A percentile compares a stretch with the other conserved stretches of the same genome.
phyloP scores from a whole-genome alignment of 2,797 vertebrate species.

The Microcaecilia unicolor region DNA sequence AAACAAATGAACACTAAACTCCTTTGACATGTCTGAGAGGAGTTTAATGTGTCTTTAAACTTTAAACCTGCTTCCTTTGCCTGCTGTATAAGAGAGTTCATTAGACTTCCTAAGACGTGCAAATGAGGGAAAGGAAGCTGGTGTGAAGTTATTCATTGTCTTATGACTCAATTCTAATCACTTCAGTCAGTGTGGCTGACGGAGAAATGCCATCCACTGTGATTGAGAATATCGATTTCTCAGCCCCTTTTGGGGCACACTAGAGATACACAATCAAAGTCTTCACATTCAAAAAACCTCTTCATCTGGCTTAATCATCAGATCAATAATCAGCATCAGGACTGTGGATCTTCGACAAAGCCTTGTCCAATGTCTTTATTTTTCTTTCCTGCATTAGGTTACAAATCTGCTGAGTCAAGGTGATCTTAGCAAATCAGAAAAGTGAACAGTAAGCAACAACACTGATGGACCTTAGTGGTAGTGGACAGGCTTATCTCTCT shows the following conservation, averaged over 20 bases:
- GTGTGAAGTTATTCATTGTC: constrained; percentile 82
- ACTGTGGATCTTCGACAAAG: constrained; percentile 69
- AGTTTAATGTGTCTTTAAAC: constrained; percentile 34
- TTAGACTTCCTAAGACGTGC: constrained; percentile 72
- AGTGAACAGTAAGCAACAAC: constrained; percentile 56
- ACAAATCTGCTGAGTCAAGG: constrained; percentile 89
- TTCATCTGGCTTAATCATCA: constrained; percentile 95
- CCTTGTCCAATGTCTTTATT: constrained; percentile 62
- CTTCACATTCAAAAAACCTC: constrained; percentile 78
- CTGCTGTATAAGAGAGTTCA: constrained; percentile 72
- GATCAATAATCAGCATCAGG: constrained; percentile 88
- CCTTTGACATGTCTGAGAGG: constrained; percentile 9
- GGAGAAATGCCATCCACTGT: constrained; percentile 76
- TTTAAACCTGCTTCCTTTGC: constrained; percentile 42
- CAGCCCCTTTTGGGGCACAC: constrained; percentile 68
- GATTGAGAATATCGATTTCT: constrained; percentile 95
- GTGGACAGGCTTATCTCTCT: too few relatives aligned
- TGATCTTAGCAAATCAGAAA: constrained; percentile 68
- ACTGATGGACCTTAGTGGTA: constrained; percentile 48
- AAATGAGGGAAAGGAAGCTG: constrained; percentile 67
- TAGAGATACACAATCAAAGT: constrained; percentile 80
- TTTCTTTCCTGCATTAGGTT: constrained; percentile 52
- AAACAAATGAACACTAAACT: not conserved
- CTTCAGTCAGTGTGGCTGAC: constrained; percentile 86
- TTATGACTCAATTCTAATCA: constrained; percentile 96